Evolutionary conservation across 1,140 invertebrate species (phyloP).

Genomic region (Zaprionus gabonicus): DNA sequence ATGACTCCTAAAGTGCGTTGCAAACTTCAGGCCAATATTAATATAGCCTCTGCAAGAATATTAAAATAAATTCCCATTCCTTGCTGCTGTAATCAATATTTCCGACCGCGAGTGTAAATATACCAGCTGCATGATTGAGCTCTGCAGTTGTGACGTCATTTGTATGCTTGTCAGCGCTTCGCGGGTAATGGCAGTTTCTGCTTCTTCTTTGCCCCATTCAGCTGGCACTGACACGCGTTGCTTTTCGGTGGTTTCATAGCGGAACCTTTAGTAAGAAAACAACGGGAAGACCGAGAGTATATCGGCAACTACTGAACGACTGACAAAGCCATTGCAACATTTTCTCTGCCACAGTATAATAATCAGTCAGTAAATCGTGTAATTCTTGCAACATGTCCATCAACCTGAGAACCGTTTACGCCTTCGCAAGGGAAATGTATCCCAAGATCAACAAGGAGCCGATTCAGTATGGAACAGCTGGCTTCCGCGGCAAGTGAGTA

Average conservation of each 20-base stretch:
- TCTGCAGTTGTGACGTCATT: constrained; percentile 29
- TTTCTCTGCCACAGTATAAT: constrained; percentile 38
- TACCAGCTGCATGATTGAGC: background rate
- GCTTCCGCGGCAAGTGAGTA: constrained; percentile 89
- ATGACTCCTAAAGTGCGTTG: too few species aligned
- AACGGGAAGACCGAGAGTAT: constrained; percentile 52
- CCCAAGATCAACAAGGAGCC: constrained; percentile 87
- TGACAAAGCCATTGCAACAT: constrained; percentile 15
- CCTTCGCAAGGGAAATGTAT: constrained; percentile 90
- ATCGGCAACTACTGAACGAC: constrained; percentile 46
- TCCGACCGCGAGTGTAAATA: background rate
- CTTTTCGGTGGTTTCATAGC: constrained; percentile 30
- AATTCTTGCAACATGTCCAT: constrained; percentile 70
- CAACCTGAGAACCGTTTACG: constrained; percentile 86
- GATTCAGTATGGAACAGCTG: constrained; percentile 89
- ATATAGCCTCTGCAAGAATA: background rate
- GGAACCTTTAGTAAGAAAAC: constrained; percentile 42
- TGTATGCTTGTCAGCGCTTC: constrained; percentile 1
- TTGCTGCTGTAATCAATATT: background rate
- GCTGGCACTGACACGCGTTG: constrained; percentile 50
- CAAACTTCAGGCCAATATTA: too few species aligned
- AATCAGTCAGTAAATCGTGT: constrained; percentile 20
- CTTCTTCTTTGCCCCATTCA: constrained; percentile 32
- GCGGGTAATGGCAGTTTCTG: constrained; percentile 23
- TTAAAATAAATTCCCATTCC: background rate